Base-by-base conservation (phyloP, 2,888 invertebrate species). In the Drosophila anomelani region DNA sequence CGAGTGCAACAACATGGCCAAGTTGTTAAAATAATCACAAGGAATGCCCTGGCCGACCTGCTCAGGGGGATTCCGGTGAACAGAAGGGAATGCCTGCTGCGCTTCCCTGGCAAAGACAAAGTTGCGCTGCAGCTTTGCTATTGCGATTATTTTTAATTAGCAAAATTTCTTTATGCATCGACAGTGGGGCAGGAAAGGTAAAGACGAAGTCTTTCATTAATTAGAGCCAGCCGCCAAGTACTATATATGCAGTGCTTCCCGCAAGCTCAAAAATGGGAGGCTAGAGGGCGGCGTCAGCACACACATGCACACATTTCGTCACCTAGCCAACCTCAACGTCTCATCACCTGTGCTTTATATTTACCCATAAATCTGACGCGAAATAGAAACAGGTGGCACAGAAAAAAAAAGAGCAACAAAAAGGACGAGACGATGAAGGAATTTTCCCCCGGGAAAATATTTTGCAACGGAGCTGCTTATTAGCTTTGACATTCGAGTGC, bases 21-120 rank as follows among this genome's bases (percentile, higher is more conserved):
- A 73, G 67, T 78, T 84, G 79, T 78, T 81, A 60, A 76, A 77
- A 88, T 83, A 86, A 88, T 83, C 86, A 76, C 71, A 80, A 84
- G 77, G 66, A 85, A 81, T 79, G 72, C 51, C 51, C 34, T 20
- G 15, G 73, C 79, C 73, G 29, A 62, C 56, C 66, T 9, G 67
- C 67, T 46, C 38, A 32, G 46, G 54, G 46, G 66, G 34, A 66
- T 54, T 61, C 53, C 51, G 29, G 32, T 13, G 32, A 46, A 46
- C 66, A 51, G 41, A 23, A 70, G 4, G 10, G n/a, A 15, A 20
- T 12, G 44, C 58, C 57, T 54, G 68, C 51, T 63, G 17, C 66
- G 13, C 49, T 60, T 53, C 57, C 44, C 51, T 46, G 49, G 46
- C 70, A 54, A 56, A 44, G 62, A 54, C 53, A 70, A 77, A 75